Evolutionary conservation across 35 echinoderm and acorn worm species (phyloP).

Genomic region (Amphiura filiformis): DNA sequence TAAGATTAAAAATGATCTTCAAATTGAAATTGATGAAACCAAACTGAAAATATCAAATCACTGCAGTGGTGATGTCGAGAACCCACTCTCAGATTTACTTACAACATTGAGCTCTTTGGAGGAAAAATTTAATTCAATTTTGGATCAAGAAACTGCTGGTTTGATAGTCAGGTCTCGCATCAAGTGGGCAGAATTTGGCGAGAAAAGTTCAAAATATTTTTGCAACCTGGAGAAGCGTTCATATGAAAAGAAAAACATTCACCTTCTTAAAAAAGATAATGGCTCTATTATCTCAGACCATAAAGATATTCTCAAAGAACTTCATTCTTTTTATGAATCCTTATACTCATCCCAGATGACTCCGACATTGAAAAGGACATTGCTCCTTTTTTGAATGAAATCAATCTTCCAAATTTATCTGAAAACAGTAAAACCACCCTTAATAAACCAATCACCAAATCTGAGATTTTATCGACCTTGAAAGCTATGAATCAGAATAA

Average conservation of each 20-base stretch:
- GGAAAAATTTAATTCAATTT: not conserved
- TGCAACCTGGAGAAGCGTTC: constrained; percentile 9
- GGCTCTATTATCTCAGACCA: not conserved
- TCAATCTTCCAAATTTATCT: not conserved
- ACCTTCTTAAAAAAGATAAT: not conserved
- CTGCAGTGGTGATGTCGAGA: too few relatives aligned
- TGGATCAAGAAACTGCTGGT: constrained; percentile 19
- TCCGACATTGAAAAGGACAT: not conserved
- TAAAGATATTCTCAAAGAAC: not conserved
- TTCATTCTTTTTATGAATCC: constrained; percentile 1
- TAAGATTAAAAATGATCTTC: too few relatives aligned
- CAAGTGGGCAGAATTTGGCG: constrained; percentile 16
- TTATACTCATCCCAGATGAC: not conserved
- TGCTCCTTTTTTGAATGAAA: not conserved
- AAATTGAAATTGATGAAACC: too few relatives aligned
- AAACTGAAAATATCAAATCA: too few relatives aligned
- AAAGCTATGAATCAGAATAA: constrained; percentile 23
- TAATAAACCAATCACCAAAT: not conserved
- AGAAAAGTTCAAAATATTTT: constrained; percentile 22
- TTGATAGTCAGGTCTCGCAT: not conserved
- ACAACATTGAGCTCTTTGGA: not conserved
- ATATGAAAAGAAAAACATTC: constrained; percentile 22
- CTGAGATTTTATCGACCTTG: too few relatives aligned
- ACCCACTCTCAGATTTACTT: not conserved
- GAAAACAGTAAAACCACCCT: not conserved